Evolutionary conservation across 2,113 vertebrate species (phyloP).

Genomic region (Phoenicopterus ruber): DNA sequence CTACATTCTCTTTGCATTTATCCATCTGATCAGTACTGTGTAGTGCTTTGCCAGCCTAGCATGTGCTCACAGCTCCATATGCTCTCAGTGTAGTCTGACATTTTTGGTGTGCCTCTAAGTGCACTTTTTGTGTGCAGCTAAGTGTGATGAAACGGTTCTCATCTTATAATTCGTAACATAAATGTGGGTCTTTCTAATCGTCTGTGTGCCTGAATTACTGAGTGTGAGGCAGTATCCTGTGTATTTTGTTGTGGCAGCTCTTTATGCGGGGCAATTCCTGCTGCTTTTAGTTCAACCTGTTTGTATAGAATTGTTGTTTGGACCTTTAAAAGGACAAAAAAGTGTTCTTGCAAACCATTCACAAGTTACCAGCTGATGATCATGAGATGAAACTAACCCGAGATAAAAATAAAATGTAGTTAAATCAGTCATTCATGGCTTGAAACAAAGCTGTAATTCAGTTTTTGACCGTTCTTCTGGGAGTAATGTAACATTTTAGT

Average conservation of each 20-base stretch:
- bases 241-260: not conserved
- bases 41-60: not conserved
- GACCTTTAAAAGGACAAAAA: not conserved
- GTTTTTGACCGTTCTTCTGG: slow-evolving; percentile 17
- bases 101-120: not conserved
- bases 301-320: not conserved
- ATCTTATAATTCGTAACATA: not conserved
- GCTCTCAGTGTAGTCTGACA: not conserved
- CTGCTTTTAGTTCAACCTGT: not conserved
- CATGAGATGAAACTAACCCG: not conserved
- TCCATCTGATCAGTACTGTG: not conserved
- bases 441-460: slow-evolving; percentile 1
- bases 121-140: not conserved
- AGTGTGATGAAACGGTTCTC: not conserved
- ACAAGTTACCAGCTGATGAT: not conserved
- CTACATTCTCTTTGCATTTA: not conserved
- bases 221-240: not conserved
- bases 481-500: not conserved
- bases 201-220: not conserved
- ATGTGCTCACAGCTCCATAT: not conserved
- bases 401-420: not conserved
- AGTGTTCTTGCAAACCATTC: not conserved
- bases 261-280: not conserved
- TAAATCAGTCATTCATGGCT: not conserved
- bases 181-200: not conserved